These are phyloP conservation scores for Python bivittatus DNA, from an alignment of 2,113 vertebrate species.

Conservation along the genomic window DNA sequence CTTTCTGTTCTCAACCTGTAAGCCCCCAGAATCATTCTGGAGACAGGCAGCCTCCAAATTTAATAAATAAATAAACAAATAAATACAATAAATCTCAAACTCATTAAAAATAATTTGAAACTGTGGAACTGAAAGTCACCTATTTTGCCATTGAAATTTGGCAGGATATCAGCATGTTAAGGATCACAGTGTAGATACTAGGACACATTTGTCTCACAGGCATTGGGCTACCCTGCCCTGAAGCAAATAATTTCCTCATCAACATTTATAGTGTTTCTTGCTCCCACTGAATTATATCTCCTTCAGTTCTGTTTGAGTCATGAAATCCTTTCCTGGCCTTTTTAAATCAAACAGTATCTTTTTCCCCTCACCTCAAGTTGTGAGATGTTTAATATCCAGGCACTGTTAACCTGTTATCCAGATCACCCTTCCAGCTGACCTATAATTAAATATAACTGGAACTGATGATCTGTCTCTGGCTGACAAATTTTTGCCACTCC, in stretches of 20 bases:
- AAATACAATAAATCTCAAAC: neutral
- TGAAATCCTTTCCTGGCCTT: neutral
- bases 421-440: neutral
- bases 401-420: constrained; percentile 2
- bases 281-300: neutral
- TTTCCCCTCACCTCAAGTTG: neutral
- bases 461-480: neutral
- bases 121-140: neutral
- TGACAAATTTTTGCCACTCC: neutral
- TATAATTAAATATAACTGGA: neutral
- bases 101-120: neutral
- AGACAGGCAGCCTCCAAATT: neutral
- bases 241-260: neutral
- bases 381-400: neutral
- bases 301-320: neutral
- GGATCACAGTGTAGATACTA: neutral
- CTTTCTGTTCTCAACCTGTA: neutral
- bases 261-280: neutral
- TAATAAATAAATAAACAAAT: neutral
- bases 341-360: neutral
- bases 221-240: neutral
- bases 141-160: neutral
- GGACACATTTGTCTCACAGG: neutral
- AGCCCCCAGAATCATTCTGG: neutral
- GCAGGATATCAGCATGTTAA: neutral